Base-by-base conservation (phyloP, 2,797 vertebrate genomes). In the Alca torda region DNA sequence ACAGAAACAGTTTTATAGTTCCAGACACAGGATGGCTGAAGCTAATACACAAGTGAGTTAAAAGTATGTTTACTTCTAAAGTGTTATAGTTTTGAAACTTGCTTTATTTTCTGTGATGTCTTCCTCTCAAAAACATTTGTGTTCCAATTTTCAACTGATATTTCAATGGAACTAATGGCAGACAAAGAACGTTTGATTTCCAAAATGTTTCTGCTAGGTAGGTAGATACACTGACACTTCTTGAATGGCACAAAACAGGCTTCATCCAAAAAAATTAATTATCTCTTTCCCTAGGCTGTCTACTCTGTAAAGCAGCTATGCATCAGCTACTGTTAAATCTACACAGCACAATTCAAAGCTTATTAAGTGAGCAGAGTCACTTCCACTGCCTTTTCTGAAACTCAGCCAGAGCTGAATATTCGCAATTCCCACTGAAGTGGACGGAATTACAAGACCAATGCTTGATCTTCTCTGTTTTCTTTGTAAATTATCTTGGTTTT, bases 221-320 rank as follows among this genome's bases (percentile, higher is more conserved):
- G 60, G 75, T 48, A 92, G 56, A 70, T 33, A 46, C n/a, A 50
- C 30, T 54, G 54, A 57, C 70, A 46, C 15, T 30, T 86, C 63
- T 56, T 70, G 37, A 82, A 82, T 3, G 11, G 68, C 43, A 87
- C 67, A 57, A 60, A 90, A 75, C 18, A 81, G 65, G 69, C 43
- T 93, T 73, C 20, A 81, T 31, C 56, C 57, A 78, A 76, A 93
- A 94, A 69, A 59, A 88, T 68, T 46, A 78, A 87, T 93, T 93
- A 73, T 53, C 67, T 81, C 53, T 68, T 56, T 78, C 57, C 48
- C 30, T 74, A 87, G 57, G 70, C 64, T 90, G 77, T 35, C 59
- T 90, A 31, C 15, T 78, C 51, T 45, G 56, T 73, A 92, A 87
- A 87, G 78, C 57, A 81, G 72, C 48, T 80, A 24, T n/a, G 65